Conservation (phyloP, 2,888 invertebrate species). For the Pseudococcus jackbeardsleyi region DNA sequence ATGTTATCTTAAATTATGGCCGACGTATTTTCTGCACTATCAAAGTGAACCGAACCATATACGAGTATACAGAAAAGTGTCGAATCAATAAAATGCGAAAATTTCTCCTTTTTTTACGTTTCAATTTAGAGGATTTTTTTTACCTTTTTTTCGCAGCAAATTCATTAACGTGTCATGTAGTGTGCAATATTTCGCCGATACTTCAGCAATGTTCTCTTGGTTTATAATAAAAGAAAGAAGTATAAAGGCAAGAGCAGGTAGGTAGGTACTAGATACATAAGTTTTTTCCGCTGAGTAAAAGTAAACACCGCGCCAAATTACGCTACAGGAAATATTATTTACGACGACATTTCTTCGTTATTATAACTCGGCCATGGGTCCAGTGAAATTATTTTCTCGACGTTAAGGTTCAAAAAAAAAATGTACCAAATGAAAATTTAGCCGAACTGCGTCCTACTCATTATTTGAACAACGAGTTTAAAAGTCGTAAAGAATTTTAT, state of each 20-base stretch:
- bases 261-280: neutral
- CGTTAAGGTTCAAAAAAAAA: neutral
- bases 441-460: neutral
- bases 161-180: neutral
- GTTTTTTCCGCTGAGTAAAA: no score
- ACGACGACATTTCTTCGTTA: constrained; percentile 12
- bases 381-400: neutral
- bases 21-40: constrained; percentile 2
- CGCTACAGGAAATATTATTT: constrained; percentile 9
- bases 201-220: neutral
- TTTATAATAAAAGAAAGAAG: no score
- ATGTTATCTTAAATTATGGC: constrained; percentile 50
- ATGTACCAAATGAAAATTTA: neutral
- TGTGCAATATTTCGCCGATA: neutral
- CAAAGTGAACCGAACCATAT: constrained; percentile 8
- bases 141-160: neutral
- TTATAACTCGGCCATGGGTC: neutral
- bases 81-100: neutral
- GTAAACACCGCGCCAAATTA: neutral
- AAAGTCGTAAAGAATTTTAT: neutral
- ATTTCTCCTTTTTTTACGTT: neutral
- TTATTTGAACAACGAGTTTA: neutral
- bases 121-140: neutral
- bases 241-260: neutral
- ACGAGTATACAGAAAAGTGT: neutral